phyloP scores from a whole-genome alignment of 2,797 vertebrate species.

The Rhinella marina region DNA sequence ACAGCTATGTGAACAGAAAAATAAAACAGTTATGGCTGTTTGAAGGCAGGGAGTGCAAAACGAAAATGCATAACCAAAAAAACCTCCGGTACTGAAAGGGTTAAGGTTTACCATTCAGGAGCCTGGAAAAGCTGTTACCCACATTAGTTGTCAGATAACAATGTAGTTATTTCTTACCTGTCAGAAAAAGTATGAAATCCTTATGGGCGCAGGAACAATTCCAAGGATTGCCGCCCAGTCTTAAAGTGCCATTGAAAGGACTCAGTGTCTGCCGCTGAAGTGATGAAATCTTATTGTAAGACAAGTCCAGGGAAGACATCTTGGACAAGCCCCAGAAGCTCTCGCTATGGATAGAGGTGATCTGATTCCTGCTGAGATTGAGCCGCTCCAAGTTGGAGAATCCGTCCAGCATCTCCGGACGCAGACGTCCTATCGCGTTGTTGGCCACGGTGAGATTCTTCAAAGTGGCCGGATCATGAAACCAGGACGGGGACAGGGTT shows the following conservation, averaged over 20 bases:
- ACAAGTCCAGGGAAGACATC: constrained; percentile 74
- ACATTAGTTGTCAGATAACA: background rate
- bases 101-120: too few relatives aligned
- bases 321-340: constrained; percentile 66
- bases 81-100: too few relatives aligned
- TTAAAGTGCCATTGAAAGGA: constrained; percentile 65
- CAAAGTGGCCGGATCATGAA: constrained; percentile 66
- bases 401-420: constrained; percentile 50
- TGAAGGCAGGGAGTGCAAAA: too few relatives aligned
- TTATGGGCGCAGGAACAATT: constrained; percentile 72
- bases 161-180: constrained; percentile 63
- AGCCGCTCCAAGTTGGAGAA: constrained; percentile 67
- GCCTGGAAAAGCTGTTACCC: background rate
- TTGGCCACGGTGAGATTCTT: constrained; percentile 64
- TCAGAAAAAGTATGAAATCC: constrained; percentile 67
- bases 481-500: constrained; percentile 68
- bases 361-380: constrained; percentile 69
- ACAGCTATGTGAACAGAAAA: too few relatives aligned
- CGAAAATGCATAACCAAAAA: too few relatives aligned
- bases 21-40: too few relatives aligned
- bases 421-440: constrained; percentile 68
- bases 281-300: constrained; percentile 71
- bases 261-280: constrained; percentile 65
- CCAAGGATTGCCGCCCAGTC: constrained; percentile 76
- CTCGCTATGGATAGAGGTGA: constrained; percentile 61